Conservation (phyloP, 2,797 vertebrate genomes). For the Poecile montanus region DNA sequence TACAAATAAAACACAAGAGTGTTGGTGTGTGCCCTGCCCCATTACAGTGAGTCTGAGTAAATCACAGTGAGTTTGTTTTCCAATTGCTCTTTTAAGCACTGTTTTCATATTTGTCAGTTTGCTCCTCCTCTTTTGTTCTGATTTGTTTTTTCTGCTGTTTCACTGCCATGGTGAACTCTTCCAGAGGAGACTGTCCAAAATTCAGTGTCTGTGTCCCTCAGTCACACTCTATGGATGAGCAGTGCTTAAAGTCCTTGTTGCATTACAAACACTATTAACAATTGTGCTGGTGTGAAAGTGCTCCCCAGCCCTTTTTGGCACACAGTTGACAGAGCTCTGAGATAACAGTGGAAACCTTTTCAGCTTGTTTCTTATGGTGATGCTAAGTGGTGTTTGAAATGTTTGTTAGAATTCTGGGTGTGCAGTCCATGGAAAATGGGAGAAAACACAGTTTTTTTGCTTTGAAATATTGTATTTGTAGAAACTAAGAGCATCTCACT, state of each 20-base stretch:
- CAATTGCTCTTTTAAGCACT: neutral
- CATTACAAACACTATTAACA: neutral
- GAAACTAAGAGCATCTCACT: neutral
- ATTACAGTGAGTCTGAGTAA: neutral
- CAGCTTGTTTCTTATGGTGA: neutral
- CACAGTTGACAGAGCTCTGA: neutral
- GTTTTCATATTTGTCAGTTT: neutral
- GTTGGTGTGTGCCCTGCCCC: neutral
- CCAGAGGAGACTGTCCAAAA: neutral
- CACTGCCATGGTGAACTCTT: neutral
- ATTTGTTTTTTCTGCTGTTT: neutral
- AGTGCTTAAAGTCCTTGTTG: neutral
- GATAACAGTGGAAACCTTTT: neutral
- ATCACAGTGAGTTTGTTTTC: neutral
- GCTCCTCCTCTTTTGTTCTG: neutral
- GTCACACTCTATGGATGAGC: neutral
- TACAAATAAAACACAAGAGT: neutral
- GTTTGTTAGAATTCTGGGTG: neutral
- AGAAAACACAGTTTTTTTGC: neutral
- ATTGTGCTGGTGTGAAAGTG: neutral
- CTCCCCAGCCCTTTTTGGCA: neutral
- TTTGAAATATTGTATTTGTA: neutral
- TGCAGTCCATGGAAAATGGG: neutral
- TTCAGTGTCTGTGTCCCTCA: rapidly evolving
- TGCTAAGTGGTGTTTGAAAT: neutral